Conservation (phyloP, 1,140 invertebrate species). For the Zaprionus vittiger region DNA sequence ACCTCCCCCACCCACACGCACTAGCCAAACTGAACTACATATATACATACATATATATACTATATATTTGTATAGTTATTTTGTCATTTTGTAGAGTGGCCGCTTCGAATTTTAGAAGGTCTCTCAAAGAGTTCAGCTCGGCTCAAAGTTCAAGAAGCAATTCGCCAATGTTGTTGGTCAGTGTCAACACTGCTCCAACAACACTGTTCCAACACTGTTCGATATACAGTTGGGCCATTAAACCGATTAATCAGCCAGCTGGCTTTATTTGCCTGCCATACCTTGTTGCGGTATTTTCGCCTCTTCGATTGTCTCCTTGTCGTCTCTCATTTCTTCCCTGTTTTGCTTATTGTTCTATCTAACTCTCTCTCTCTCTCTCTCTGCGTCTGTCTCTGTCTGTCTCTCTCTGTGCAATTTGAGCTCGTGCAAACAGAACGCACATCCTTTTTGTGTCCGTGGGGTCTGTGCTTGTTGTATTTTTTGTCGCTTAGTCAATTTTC, state of each 20-base stretch:
- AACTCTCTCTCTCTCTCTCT: not conserved
- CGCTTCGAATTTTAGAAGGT: slow-evolving; percentile 51
- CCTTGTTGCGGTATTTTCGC: slow-evolving; percentile 53
- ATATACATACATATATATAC: slow-evolving; percentile 5
- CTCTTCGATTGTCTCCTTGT: slow-evolving; percentile 37
- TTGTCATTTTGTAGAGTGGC: slow-evolving; percentile 10
- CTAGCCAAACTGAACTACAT: not conserved
- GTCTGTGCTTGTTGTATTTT: slow-evolving; percentile 25
- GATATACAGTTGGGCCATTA: slow-evolving; percentile 51
- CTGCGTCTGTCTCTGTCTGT: not conserved
- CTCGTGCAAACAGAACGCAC: slow-evolving; percentile 38
- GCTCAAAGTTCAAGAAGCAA: slow-evolving; percentile 34
- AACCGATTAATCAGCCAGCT: slow-evolving; percentile 75
- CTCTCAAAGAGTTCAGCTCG: not conserved
- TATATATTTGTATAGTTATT: not conserved
- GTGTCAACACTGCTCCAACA: slow-evolving; percentile 8
- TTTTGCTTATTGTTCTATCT: slow-evolving; percentile 65
- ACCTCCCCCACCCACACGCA: not conserved
- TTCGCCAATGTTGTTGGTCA: slow-evolving; percentile 41
- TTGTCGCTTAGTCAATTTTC: slow-evolving; percentile 70
- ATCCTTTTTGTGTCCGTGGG: slow-evolving; percentile 33
- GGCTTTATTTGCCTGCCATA: slow-evolving; percentile 66
- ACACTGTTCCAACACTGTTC: not conserved
- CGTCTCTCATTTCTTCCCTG: slow-evolving; percentile 28
- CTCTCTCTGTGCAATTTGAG: slow-evolving; percentile 68